A percentile compares a stretch with the other conserved stretches of the same genome.
Evolutionary conservation across 2,888 invertebrate genomes (phyloP).

Genomic region (Pogonocherus hispidulus): DNA sequence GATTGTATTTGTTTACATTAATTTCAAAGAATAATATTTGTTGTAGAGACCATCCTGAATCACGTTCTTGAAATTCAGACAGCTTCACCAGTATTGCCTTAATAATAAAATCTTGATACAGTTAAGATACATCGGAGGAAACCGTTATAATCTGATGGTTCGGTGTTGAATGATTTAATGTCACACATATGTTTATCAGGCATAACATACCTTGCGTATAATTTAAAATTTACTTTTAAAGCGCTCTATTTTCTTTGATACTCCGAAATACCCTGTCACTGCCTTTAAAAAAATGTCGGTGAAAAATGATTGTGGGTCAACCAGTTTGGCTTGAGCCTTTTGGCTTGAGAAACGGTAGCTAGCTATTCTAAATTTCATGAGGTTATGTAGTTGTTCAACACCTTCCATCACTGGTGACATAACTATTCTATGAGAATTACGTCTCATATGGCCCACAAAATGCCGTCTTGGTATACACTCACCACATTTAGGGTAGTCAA

Average conservation of each 20-base stretch:
- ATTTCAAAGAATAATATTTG: too few species aligned
- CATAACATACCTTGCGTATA: too few species aligned
- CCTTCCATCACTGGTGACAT: not conserved
- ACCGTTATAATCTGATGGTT: not conserved
- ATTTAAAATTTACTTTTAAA: too few species aligned
- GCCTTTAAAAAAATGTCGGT: not conserved
- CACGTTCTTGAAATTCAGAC: too few species aligned
- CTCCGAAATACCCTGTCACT: too few species aligned
- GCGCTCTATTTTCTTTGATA: not conserved
- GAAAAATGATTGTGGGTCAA: too few species aligned
- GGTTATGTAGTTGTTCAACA: constrained; percentile 1
- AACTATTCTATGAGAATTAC: too few species aligned
- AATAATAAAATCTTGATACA: not conserved
- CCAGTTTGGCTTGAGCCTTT: too few species aligned
- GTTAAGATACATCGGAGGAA: not conserved
- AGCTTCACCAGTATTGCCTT: too few species aligned
- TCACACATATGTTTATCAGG: not conserved
- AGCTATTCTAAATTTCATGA: not conserved
- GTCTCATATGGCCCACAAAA: not conserved
- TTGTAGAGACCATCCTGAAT: too few species aligned
- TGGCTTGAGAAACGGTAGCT: not conserved
- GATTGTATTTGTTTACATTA: too few species aligned
- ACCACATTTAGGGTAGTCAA: not conserved
- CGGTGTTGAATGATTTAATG: not conserved
- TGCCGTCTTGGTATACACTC: not conserved